Base-by-base conservation (phyloP, 2,888 invertebrate genomes). In the Rhingia campestris region DNA sequence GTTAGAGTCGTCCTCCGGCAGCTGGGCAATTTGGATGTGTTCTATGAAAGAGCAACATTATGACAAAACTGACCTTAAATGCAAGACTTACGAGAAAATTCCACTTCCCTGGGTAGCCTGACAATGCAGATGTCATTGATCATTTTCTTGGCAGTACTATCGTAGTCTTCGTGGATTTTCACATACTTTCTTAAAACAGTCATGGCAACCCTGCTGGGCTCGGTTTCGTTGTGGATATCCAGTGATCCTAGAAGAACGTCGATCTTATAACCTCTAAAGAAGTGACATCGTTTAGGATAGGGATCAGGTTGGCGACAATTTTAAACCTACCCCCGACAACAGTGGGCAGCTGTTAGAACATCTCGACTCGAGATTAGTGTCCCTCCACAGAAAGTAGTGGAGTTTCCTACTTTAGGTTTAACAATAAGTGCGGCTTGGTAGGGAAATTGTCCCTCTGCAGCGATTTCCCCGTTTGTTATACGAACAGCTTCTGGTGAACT, bases 41-140 rank as follows among this genome's bases (percentile, higher is more conserved):
- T 90, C 92, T 92, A 86, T 4, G 84, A 85, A 33, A 45, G 37
- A 32, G 37, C 6, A 6, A 4, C 3, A 14, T 22, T 47, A 22
- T 14, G 14, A 7, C 12, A 47, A 47, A 7, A 47, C 4, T 47
- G 22, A 12, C 1, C 10, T 10, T 4, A 35, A 45, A 14, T 37
- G 3, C 22, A 3, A 6, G 14, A 63, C 86, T 86, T 77, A 91
- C 91, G 89, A 66, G 88, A 89, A 54, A 90, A 88, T 64, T 87
- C 87, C 5, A 91, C 87, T 4, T 89, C 86, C 67, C 88, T 86
- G 3, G 91, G 91, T 22, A 91, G 82, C 1, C 87, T 88, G 6
- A 91, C 86, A 4, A 91, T 63, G 3, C 90, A 91, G 76, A 91
- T 91, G 56, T 91, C 91, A 86, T 91, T 90, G 63, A 89, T 88